These are phyloP conservation scores for Ruditapes philippinarum DNA, from an alignment of 1,140 invertebrate genomes.

Conservation along the genomic window DNA sequence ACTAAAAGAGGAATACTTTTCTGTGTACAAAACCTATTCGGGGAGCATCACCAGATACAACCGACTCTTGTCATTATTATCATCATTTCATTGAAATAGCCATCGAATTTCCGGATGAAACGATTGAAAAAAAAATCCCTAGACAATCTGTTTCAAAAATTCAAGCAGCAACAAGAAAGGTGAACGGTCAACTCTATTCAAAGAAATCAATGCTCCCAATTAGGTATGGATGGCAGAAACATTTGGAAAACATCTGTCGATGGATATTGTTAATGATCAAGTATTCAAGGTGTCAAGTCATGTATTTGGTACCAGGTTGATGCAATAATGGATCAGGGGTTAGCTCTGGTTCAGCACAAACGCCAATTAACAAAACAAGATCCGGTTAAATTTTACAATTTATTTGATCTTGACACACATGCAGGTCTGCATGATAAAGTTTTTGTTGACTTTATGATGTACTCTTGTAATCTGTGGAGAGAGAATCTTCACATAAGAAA, in stretches of 20 bases:
- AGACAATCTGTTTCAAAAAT: background rate
- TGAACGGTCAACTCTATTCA: background rate
- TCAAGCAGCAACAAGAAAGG: background rate
- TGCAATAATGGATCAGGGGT: conserved; percentile 47
- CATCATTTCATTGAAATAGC: too few relatives aligned
- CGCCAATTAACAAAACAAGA: conserved; percentile 39
- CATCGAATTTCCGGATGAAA: too few relatives aligned
- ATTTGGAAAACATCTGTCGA: conserved; percentile 13
- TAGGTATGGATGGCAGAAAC: conserved; percentile 34
- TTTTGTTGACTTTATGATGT: conserved; percentile 64
- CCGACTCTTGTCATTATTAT: too few relatives aligned
- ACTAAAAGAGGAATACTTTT: too few relatives aligned
- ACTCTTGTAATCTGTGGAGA: conserved; percentile 52
- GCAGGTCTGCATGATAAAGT: conserved; percentile 52
- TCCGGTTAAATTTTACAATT: conserved; percentile 42
- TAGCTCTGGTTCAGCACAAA: conserved; percentile 40
- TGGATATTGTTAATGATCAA: too few relatives aligned
- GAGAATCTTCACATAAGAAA: conserved; percentile 42
- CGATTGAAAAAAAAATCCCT: too few relatives aligned
- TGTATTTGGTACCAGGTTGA: conserved; percentile 43
- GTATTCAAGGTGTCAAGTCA: background rate
- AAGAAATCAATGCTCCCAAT: conserved; percentile 14
- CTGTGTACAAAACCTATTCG: too few relatives aligned
- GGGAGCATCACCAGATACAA: too few relatives aligned
- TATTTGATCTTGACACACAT: conserved; percentile 38